Base-by-base conservation (phyloP, 2,113 vertebrate genomes). In the Pygathrix nemaeus region DNA sequence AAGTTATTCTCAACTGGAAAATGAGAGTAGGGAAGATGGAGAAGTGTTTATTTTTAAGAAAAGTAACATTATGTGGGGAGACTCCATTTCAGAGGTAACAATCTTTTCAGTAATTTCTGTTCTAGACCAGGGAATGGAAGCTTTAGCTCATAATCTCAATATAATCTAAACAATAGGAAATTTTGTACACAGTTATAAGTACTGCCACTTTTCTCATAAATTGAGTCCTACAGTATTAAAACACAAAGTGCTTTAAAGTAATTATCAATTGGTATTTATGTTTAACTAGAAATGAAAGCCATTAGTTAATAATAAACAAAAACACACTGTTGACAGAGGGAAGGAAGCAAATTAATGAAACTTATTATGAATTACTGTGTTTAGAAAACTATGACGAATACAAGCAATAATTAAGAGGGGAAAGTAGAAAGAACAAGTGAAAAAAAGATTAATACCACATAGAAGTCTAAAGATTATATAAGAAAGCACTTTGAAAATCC, bases 1-100 rank as follows among this genome's bases (percentile, higher is more conserved):
- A 92, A 93, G 45, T 38, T 40, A 18, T 88, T 93, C 45, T 93
- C 50, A 96, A 88, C 32, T 76, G 76, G 32, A 50, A 93, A 93
- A 82, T 25, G 1, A 17, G 8, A 88, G 48, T 80, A 48, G 3
- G n/a, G 59, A 83, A 96, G 13, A 45, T 21, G 14, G 6, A 68
- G 23, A 93, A 48, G 32, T 48, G 4, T 75, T 88, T 91, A 80
- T 72, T 79, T 87, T 91, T 79, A 86, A 82, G n/a, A 82, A 73
- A 88, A 75, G 43, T 17, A 87, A 13, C 50, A 5, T 72, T 72
- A 80, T 20, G n/a, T n/a, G 27, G 20, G 30, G 21, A n/a, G 12
- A 88, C 9, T 93, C 21, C 43, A 88, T 55, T 95, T 17, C 6
- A 88, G 43, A 76, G 25, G 45, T 68, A 59, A 87, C 52, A 66